Evolutionary conservation across 2,888 invertebrate genomes (phyloP), one percentile per base, ranked within the genome.

Genomic region (Rhingia campestris): DNA sequence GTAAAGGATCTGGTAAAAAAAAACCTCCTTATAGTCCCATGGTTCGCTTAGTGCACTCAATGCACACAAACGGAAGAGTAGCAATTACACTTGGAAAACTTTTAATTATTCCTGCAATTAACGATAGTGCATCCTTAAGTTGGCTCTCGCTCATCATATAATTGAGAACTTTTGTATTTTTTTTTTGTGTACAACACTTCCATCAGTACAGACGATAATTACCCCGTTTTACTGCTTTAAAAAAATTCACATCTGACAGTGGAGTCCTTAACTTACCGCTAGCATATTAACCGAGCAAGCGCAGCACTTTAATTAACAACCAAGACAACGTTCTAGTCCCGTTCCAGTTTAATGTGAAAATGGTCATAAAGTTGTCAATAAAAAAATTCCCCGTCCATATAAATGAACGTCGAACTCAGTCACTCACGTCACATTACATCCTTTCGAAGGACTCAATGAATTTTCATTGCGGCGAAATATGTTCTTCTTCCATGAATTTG

Each of bases 51-150:
- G 10, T 10, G 14, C 14, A 14, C 45, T 4, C 7, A 7, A 37
- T 10, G 47, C 12, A 14, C 39, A 30, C 61, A 10, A 47, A 10
- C 7, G 45, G 35, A 37, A 39, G 10, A 47, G n/a, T 4, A 22
- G 4, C 35, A 61, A 5, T 35, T n/a, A 14, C 35, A 51, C 33
- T 53, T 10, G 12, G n/a, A 49, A 61, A 39, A 73, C 43, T 63
- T 63, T 63, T 54, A 53, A 63, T 72, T 72, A 72, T 63, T 61
- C 54, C 10, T 63, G 45, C 54, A 72, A 72, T 63, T 53, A 54
- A 32, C 45, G 35, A 45, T 54, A 72, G 53, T 73, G 63, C 73
- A 63, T 59, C 47, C 56, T 47, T 32, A 70, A 58, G 32, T 58
- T 49, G 32, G 30, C 7, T 4, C 12, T 9, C 9, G 1, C 12